These are phyloP conservation scores for Lumbricus terrestris DNA, from an alignment of 2,888 invertebrate genomes.

Conservation along the genomic window DNA sequence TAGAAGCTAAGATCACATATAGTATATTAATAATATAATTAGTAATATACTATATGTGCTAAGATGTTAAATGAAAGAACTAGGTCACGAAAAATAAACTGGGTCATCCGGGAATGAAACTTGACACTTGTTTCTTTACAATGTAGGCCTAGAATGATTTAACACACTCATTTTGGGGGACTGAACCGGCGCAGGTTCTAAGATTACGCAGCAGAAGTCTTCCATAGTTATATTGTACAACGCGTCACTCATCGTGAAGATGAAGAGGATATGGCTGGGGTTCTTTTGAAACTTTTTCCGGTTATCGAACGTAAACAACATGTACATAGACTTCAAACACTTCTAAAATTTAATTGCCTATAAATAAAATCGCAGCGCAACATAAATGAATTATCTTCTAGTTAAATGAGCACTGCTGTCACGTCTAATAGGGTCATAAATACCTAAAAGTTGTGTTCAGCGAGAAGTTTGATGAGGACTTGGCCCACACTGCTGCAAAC, in stretches of 20 bases:
- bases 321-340: background rate
- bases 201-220: background rate
- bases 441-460: background rate
- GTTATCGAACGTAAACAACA: background rate
- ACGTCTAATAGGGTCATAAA: background rate
- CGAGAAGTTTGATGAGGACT: background rate
- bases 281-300: background rate
- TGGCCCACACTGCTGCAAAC: background rate
- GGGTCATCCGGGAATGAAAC: background rate
- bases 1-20: too few species aligned
- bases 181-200: background rate
- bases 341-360: background rate
- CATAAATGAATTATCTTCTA: background rate
- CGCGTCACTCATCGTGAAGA: background rate
- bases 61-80: background rate
- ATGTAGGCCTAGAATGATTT: background rate
- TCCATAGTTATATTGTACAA: background rate
- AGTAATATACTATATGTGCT: too few species aligned
- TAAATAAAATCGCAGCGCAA: background rate
- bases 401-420: background rate
- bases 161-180: background rate
- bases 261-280: background rate
- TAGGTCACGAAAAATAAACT: background rate
- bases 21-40: too few species aligned
- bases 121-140: background rate